Evolutionary conservation across 2,113 vertebrate genomes (phyloP), one percentile per base, ranked within the genome.

Genomic region (Manacus vitellinus): DNA sequence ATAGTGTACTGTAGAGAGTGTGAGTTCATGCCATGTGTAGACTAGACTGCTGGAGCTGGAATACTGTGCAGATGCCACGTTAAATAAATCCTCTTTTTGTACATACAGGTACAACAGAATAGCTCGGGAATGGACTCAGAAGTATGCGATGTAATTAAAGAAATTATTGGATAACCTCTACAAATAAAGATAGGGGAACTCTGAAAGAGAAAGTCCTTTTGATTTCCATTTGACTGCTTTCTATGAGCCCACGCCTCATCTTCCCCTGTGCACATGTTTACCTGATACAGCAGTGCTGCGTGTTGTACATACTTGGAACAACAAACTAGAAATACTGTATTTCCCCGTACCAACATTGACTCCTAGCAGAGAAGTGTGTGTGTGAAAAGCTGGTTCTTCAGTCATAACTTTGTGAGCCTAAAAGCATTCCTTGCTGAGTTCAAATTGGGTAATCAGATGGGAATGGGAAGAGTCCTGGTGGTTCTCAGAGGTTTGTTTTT

Each of bases 61-160:
- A 7, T 35, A 1, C 27, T 90, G 75, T 77, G 72, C 16, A 27
- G 30, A 56, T 88, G 68, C 59, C 27, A 10, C 37, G 55, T 84
- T 92, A 71, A 98, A 88, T 94, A 79, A 95, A 95, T 56, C 78
- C 89, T 98, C 94, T 98, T 85, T 98, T 95, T 98, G 83, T 77
- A 92, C 96, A 94, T 93, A 31, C 98, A 99, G 99, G 99, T 99
- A 99, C 99, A 99, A 99, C 99, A 99, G 99, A 99, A 99, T 99
- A 99, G 99, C 99, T 99, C 99, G 99, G 98, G 99, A 99, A 99
- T 99, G 99, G 99, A 99, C 99, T 99, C 99, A 99, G 99, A 99
- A 99, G 99, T 99, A 99, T 98, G 99, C 99, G 98, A 99, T 99
- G 99, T 99, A 99, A 99, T 99, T 98, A 98, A 98, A 98, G 98